Evolutionary conservation across 2,113 vertebrate genomes (phyloP), one percentile per base, ranked within the genome.

Genomic region (Psephotus haematonotus): DNA sequence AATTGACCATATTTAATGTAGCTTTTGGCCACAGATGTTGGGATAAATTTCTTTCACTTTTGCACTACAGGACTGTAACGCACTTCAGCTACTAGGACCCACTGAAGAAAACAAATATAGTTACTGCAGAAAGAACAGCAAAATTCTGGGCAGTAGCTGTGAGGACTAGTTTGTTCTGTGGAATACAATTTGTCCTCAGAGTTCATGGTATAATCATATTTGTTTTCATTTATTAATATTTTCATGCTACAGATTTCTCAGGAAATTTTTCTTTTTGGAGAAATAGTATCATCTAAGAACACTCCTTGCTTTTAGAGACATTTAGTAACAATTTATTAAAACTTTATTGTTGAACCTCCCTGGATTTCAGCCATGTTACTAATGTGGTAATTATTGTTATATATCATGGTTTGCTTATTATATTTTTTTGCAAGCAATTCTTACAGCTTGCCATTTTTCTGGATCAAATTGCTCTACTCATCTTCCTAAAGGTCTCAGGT

Each of bases 401-500:
- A 77, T 77, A 83, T 77, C 46, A 60, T 37, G 15, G 14, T 47
- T 77, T 60, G 23, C 75, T 87, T 95, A 5, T 25, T 89, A 53
- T 46, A 10, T 65, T 46, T 68, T 88, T 97, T 93, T 90, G 80
- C 46, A 52, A 96, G 43, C 28, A 92, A 62, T 82, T 95, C 76
- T 92, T 63, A 39, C 35, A 91, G 20, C 74, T 92, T 74, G 68
- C 35, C 52, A 62, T 82, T 86, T 97, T 93, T 88, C 80, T 77
- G 60, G 59, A 88, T 96, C 90, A 93, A 75, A 94, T 88, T 91
- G 25, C 41, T 95, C 82, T 91, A 44, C 44, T 91, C 67, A 77
- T 94, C 93, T 96, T 97, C 90, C 82, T 95, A 88, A 88, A 96
- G 69, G 75, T 96, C 82, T 92, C 13, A 10, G 27, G 46, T 92